A percentile compares a stretch with the other conserved stretches of the same genome.
These are phyloP conservation scores for Ochotona princeps DNA, from an alignment of 2,113 vertebrate genomes.

Conservation along the genomic window DNA sequence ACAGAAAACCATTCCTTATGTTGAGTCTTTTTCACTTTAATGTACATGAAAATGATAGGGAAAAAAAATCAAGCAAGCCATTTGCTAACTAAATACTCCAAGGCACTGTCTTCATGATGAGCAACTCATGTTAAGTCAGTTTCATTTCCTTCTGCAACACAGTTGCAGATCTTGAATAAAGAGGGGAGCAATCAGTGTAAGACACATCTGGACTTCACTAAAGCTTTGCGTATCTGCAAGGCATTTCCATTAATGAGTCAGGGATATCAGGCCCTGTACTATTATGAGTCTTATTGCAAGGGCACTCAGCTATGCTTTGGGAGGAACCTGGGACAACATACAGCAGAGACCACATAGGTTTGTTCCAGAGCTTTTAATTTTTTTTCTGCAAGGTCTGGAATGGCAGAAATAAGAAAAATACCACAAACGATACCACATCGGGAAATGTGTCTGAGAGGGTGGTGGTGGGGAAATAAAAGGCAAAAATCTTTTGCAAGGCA, in stretches of 20 bases:
- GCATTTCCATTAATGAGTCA: conserved; percentile 71
- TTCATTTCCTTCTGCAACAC: conserved; percentile 67
- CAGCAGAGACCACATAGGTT: conserved; percentile 20
- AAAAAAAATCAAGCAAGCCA: conserved; percentile 44
- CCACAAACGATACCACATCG: conserved; percentile 1
- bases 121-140: conserved; percentile 52
- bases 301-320: background rate
- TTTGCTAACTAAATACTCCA: conserved; percentile 62
- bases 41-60: conserved; percentile 44
- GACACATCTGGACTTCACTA: conserved; percentile 75
- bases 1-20: conserved; percentile 10
- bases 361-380: conserved; percentile 37
- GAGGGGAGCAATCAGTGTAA: conserved; percentile 46
- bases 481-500: conserved; percentile 68
- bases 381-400: conserved; percentile 33
- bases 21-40: conserved; percentile 39
- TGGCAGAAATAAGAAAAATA: conserved; percentile 54
- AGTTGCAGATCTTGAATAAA: conserved; percentile 61
- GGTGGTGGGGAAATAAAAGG: conserved; percentile 47
- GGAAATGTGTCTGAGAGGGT: background rate
- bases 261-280: conserved; percentile 20
- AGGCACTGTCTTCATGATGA: conserved; percentile 66
- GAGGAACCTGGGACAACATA: conserved; percentile 45
- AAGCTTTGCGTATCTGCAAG: conserved; percentile 67
- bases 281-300: conserved; percentile 48